Conservation (phyloP, 2,888 invertebrate genomes). For the Mythimna pallens region DNA sequence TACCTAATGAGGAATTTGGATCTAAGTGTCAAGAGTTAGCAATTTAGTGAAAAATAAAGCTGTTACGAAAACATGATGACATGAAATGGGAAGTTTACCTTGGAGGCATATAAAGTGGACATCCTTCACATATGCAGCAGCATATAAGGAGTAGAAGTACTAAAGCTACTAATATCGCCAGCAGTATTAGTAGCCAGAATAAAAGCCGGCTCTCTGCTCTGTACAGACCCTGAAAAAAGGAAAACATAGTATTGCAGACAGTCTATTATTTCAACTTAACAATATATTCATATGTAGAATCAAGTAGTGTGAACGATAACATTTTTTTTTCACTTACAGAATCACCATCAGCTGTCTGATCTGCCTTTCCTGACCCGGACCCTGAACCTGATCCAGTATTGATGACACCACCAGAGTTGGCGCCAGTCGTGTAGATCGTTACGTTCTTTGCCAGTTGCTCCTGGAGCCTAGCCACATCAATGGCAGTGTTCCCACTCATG, state of each 20-base stretch:
- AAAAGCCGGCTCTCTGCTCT: constrained; percentile 93
- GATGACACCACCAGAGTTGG: constrained; percentile 65
- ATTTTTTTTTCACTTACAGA: constrained; percentile 74
- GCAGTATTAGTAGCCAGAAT: constrained; percentile 94
- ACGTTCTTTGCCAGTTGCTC: constrained; percentile 90
- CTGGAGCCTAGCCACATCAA: constrained; percentile 94
- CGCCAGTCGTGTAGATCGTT: constrained; percentile 83
- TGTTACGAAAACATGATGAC: constrained; percentile 16
- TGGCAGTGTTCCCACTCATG: constrained; percentile 92
- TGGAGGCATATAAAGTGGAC: constrained; percentile 95
- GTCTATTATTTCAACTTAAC: not conserved
- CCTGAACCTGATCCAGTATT: constrained; percentile 61
- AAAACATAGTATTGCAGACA: constrained; percentile 14
- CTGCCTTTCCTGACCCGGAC: constrained; percentile 69
- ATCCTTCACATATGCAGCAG: constrained; percentile 96
- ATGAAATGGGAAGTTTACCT: constrained; percentile 85
- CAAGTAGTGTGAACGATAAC: not conserved
- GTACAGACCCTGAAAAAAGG: constrained; percentile 92
- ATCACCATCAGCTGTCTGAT: constrained; percentile 77
- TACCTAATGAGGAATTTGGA: constrained; percentile 36
- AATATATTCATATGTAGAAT: not conserved
- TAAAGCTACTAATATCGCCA: constrained; percentile 94
- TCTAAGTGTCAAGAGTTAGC: constrained; percentile 56
- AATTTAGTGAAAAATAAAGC: constrained; percentile 52
- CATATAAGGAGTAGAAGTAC: constrained; percentile 93